Conservation (phyloP, 2,888 invertebrate genomes). For the Tachystola acroxantha region DNA sequence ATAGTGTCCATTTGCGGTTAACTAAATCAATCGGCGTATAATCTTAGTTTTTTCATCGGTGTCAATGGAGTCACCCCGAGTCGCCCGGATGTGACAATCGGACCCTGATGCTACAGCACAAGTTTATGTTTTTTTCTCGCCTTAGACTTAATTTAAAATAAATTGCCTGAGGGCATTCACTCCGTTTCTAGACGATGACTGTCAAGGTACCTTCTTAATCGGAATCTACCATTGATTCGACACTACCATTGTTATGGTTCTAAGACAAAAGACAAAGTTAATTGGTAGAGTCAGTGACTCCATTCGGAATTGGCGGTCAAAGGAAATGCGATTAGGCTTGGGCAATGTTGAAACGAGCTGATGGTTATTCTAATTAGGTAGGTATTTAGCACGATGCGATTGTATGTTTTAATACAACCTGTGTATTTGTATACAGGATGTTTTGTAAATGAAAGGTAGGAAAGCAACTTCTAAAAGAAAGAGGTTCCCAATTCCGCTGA, state of each 20-base stretch:
- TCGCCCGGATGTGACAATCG: slow-evolving; percentile 56
- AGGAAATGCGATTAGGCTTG: slow-evolving; percentile 37
- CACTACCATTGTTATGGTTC: slow-evolving; percentile 25
- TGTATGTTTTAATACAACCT: too few species aligned
- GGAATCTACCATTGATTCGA: slow-evolving; percentile 31
- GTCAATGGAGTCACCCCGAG: slow-evolving; percentile 17
- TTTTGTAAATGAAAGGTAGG: too few species aligned
- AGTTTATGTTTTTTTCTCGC: slow-evolving; percentile 38
- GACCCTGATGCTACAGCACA: slow-evolving; percentile 23
- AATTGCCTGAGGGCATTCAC: slow-evolving; percentile 52
- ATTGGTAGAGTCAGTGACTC: slow-evolving; percentile 39
- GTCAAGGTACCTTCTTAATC: slow-evolving; percentile 17
- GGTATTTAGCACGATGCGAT: too few species aligned
- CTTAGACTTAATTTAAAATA: slow-evolving; percentile 55
- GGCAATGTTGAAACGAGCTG: slow-evolving; percentile 19
- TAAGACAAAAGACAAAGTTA: slow-evolving; percentile 36
- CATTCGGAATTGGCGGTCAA: slow-evolving; percentile 22
- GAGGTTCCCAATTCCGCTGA: too few species aligned
- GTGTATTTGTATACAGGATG: too few species aligned
- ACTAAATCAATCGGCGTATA: slow-evolving; percentile 44
- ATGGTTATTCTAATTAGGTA: background rate
- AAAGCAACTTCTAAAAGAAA: too few species aligned
- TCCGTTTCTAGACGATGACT: slow-evolving; percentile 38
- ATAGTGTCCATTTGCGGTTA: slow-evolving; percentile 46
- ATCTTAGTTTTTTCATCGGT: slow-evolving; percentile 16